Evolutionary conservation across 2,888 invertebrate species (phyloP).

Genomic region (Cylindroiulus punctatus): DNA sequence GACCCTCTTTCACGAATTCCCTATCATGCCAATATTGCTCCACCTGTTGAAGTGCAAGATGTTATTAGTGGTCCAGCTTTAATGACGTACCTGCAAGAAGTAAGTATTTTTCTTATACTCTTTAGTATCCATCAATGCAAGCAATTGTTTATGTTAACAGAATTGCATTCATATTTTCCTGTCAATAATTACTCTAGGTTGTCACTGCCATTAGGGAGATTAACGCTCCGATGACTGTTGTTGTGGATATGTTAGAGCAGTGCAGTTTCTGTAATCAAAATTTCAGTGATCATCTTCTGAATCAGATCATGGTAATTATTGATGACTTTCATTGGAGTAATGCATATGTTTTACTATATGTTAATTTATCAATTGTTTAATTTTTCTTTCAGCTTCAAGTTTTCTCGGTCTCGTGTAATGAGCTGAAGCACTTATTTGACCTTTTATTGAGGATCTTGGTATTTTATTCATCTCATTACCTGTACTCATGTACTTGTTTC

Average conservation of each 20-base stretch:
- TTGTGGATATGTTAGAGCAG: constrained; percentile 66
- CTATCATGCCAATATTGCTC: constrained; percentile 54
- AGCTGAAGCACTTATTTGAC: constrained; percentile 66
- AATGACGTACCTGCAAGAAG: constrained; percentile 64
- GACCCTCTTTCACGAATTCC: constrained; percentile 30
- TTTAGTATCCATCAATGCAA: neutral
- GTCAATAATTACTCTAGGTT: constrained; percentile 62
- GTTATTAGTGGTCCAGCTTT: constrained; percentile 61
- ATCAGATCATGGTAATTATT: constrained; percentile 65
- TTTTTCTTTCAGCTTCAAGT: constrained; percentile 65
- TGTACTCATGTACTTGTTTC: neutral
- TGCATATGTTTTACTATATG: neutral
- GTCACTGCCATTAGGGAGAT: constrained; percentile 66
- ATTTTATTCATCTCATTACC: constrained; percentile 60
- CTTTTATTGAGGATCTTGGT: constrained; percentile 67
- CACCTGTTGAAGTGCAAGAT: constrained; percentile 54
- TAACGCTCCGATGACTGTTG: constrained; percentile 60
- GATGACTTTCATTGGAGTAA: neutral
- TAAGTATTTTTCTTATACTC: constrained; percentile 57
- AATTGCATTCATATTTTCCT: neutral
- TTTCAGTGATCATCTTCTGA: constrained; percentile 64
- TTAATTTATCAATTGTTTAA: constrained; percentile 25
- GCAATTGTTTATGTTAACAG: neutral
- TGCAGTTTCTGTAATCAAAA: constrained; percentile 65
- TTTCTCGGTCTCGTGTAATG: constrained; percentile 66